Evolutionary conservation across 1,140 invertebrate genomes (phyloP), one percentile per base, ranked within the genome.

Genomic region (Saxidomus purpurata): DNA sequence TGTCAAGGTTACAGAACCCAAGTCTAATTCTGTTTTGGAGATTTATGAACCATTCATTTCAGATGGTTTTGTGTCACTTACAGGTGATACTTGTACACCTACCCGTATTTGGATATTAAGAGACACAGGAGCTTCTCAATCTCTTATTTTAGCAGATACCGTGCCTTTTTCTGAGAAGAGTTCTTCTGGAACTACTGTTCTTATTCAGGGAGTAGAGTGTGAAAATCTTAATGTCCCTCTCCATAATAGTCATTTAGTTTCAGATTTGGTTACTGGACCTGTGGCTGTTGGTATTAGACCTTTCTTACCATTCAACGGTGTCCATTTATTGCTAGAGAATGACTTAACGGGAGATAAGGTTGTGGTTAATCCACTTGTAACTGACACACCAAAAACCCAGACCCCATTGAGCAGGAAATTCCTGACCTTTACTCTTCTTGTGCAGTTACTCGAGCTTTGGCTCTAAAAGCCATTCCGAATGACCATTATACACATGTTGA

Each of bases 261-360:
- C 82, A 76, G 59, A 89, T 47, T 81, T 87, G 28, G 61, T 89
- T 59, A 76, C 89, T 69, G 91, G 89, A 52, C 43, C 59, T 38
- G 90, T 87, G 34, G 34, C 36, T 49, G 69, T 91, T 17, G 89
- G 91, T 69, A 63, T 91, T 80, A 77, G 43, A 43, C 19, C 52
- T 55, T 55, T 19, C 13, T 15, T 55, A 55, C 52, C 52, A 8
- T 13, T 55, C 19, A 55, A 55, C 2, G 8, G 8, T 55, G 19
- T 22, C 22, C 52, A 55, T 55, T 55, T 55, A 13, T 19, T 55
- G 52, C 22, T 55, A 19, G 52, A 19, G 3, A 55, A 55, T 43
- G 43, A 43, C 43, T 55, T 55, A 55, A 4, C 52, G 8, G n/a
- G 63, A 69, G 63, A 69, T 34, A 69, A 25, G 28, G 63, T 55